Evolutionary conservation across 2,113 vertebrate species (phyloP).

Genomic region (Balaenoptera acutorostrata): DNA sequence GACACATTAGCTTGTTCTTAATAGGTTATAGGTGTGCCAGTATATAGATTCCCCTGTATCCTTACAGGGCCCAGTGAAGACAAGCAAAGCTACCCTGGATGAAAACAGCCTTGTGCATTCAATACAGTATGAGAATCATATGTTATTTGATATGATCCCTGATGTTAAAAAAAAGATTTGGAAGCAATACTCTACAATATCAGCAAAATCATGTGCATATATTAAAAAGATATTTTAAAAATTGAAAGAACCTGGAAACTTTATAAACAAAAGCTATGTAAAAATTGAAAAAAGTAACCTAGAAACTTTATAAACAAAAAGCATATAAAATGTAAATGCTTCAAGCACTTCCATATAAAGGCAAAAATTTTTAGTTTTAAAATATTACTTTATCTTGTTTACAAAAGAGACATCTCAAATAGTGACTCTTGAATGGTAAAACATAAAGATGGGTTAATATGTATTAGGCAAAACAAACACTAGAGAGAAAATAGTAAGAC

Average conservation of each 20-base stretch:
- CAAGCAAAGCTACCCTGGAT: neutral
- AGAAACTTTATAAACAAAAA: too few species aligned
- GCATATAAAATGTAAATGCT: neutral
- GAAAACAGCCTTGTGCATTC: neutral
- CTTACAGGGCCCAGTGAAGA: neutral
- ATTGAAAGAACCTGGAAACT: neutral
- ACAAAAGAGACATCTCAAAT: neutral
- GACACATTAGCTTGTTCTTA: neutral
- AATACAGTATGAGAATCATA: neutral
- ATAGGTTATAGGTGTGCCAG: neutral
- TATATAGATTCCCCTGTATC: neutral
- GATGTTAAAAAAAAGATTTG: neutral
- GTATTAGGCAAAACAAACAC: neutral
- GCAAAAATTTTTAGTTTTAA: neutral
- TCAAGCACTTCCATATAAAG: neutral
- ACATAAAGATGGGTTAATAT: neutral
- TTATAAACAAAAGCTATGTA: neutral
- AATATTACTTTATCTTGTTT: neutral
- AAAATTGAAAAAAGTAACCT: neutral
- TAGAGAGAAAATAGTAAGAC: neutral
- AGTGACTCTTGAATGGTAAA: neutral
- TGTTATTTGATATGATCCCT: neutral
- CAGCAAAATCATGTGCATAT: neutral
- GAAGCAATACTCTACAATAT: neutral
- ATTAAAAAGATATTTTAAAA: neutral